Evolutionary conservation across 2,797 vertebrate genomes (phyloP), one percentile per base, ranked within the genome.

Genomic region (Vipera ursinii): DNA sequence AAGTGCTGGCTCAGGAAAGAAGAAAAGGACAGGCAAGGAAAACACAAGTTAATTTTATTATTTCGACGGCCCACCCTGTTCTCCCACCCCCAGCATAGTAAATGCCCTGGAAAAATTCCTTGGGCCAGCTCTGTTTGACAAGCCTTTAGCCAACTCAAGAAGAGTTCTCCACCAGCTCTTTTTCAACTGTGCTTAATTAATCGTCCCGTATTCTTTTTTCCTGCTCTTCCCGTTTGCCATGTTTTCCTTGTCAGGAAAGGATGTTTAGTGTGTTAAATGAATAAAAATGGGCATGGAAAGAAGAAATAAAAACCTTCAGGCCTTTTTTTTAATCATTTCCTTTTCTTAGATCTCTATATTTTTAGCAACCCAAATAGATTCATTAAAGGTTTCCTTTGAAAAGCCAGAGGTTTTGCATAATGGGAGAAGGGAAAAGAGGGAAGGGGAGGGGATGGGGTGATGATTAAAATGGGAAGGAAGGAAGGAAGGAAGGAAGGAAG

Each of bases 221-320:
- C 92, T 91, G 32, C 93, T 94, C 86, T 92, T 94, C 94, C 78
- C 91, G 90, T 96, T 97, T 97, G 90, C 91, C 95, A 96, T 78
- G 55, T 93, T 96, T 91, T 28, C 91, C 96, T 95, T 95, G 60
- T 94, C 91, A 93, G 69, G 95, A 93, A 93, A 13, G 51, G 93
- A 94, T 73, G 82, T 93, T 96, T 94, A 91, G 93, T 26, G 55
- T 10, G 0, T 92, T 78, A 96, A 94, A 48, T 92, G 53, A 96
- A 95, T 59, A 0, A 12, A n/a, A 90, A 91, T 20, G 2, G 57
- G 60, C 9, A 0, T 63, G n/a, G 92, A 60, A 53, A 92, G 82
- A 94, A 94, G 90, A 57, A 93, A 91, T 63, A 85, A 94, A 0
- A 95, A 85, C 82, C 87, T 95, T 91, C 90, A 88, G 88, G 69